Conservation (phyloP, 2,888 invertebrate species). For the Tupiocoris notatus region DNA sequence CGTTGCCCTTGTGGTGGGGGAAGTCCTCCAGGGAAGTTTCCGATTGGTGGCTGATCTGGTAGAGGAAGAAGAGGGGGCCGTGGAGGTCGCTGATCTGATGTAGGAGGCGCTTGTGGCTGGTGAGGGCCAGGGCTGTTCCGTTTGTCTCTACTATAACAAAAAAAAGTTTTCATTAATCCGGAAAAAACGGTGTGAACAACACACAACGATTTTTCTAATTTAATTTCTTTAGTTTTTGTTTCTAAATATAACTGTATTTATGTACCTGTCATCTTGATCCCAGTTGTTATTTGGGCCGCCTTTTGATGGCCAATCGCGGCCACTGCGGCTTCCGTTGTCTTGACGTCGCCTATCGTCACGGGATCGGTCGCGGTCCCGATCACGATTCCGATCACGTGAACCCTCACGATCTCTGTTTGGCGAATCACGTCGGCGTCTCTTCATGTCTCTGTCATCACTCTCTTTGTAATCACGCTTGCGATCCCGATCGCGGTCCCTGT, state of each 20-base stretch:
- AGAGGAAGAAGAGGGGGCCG: constrained; percentile 1
- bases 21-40: constrained; percentile 9
- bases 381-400: constrained; percentile 8
- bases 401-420: constrained; percentile 36
- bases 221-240: too few species aligned
- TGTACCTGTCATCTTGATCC: too few species aligned
- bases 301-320: constrained; percentile 50
- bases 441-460: constrained; percentile 38
- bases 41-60: constrained; percentile 10
- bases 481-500: constrained; percentile 37
- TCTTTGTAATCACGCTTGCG: constrained; percentile 13
- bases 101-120: not conserved
- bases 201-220: too few species aligned
- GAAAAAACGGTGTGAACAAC: not conserved
- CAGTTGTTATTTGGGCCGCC: constrained; percentile 41
- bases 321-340: constrained; percentile 48
- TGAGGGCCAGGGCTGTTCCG: not conserved
- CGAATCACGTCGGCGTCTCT: constrained; percentile 39
- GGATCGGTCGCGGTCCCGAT: constrained; percentile 44
- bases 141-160: constrained; percentile 7
- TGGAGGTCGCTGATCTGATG: not conserved
- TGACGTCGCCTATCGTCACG: constrained; percentile 51
- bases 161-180: too few species aligned
- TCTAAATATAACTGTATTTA: too few species aligned
- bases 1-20: constrained; percentile 11